A percentile compares a stretch with the other conserved stretches of the same genome.
Evolutionary conservation across 2,113 vertebrate species (phyloP).

Genomic region (Lichenostomus cassidix): DNA sequence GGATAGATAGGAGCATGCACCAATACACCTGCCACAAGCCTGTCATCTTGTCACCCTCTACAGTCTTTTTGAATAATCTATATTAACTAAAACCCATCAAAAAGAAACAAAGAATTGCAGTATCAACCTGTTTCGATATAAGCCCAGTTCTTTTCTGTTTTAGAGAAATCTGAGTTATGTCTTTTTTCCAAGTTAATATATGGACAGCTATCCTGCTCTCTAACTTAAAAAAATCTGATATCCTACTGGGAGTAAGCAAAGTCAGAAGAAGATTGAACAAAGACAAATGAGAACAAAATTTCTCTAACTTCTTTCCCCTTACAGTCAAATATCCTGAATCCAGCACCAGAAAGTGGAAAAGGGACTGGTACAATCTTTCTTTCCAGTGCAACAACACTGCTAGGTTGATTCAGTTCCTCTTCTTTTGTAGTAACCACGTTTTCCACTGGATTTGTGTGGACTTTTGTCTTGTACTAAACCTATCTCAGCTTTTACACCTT

Average conservation of each 20-base stretch:
- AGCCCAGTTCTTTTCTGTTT: not conserved
- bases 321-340: not conserved
- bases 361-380: not conserved
- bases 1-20: not conserved
- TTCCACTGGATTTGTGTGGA: not conserved
- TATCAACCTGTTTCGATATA: not conserved
- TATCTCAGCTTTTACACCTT: slow-evolving; percentile 53
- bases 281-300: not conserved
- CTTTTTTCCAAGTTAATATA: slow-evolving; percentile 8
- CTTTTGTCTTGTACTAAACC: not conserved
- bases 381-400: not conserved
- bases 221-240: not conserved
- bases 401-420: not conserved
- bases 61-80: not conserved
- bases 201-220: not conserved
- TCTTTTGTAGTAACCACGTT: not conserved
- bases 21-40: slow-evolving; percentile 48
- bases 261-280: slow-evolving; percentile 17
- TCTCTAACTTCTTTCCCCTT: not conserved
- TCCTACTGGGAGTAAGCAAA: not conserved
- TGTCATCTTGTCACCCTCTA: not conserved
- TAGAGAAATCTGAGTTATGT: slow-evolving; percentile 23
- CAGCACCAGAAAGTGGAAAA: not conserved
- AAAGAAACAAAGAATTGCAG: not conserved
- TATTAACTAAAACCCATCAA: not conserved